phyloP scores from a whole-genome alignment of 2,888 invertebrate genomes.

The Pinctada fucata region DNA sequence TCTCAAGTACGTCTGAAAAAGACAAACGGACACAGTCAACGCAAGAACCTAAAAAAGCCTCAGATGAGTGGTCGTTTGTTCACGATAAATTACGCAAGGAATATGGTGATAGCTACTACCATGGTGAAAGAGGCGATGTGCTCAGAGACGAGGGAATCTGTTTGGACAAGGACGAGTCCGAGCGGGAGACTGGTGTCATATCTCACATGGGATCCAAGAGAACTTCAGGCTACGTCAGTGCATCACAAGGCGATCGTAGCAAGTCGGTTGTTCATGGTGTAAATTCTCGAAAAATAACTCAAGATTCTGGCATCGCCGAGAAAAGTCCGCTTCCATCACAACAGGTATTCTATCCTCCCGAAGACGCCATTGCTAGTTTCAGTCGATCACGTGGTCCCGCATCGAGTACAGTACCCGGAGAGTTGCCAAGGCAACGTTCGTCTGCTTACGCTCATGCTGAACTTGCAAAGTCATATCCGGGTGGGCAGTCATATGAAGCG shows the following conservation, averaged over 20 bases:
- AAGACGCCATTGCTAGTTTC: neutral
- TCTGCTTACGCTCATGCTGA: slow-evolving; percentile 13
- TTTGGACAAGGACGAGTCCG: slow-evolving; percentile 7
- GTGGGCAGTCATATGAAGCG: neutral
- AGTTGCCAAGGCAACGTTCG: slow-evolving; percentile 2
- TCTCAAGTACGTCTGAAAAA: slow-evolving; percentile 39
- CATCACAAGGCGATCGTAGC: neutral
- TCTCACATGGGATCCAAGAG: slow-evolving; percentile 5
- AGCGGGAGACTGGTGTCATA: neutral
- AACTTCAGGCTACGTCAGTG: slow-evolving; percentile 25
- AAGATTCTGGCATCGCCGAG: neutral
- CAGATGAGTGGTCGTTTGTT: slow-evolving; percentile 63
- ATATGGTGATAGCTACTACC: slow-evolving; percentile 56
- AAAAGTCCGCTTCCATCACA: neutral
- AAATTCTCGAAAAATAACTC: neutral
- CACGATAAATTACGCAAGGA: slow-evolving; percentile 48
- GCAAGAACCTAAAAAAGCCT: slow-evolving; percentile 20
- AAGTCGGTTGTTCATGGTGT: neutral
- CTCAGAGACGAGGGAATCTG: slow-evolving; percentile 30
- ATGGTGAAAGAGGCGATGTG: slow-evolving; percentile 55
- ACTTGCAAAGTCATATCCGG: slow-evolving; percentile 1
- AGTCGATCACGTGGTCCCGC: neutral
- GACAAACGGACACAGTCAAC: slow-evolving; percentile 17
- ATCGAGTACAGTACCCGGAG: slow-evolving; percentile 2
- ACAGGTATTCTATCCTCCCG: slow-evolving; percentile 14